Conservation (phyloP, 2,888 invertebrate genomes). For the Sphinx pinastri region DNA sequence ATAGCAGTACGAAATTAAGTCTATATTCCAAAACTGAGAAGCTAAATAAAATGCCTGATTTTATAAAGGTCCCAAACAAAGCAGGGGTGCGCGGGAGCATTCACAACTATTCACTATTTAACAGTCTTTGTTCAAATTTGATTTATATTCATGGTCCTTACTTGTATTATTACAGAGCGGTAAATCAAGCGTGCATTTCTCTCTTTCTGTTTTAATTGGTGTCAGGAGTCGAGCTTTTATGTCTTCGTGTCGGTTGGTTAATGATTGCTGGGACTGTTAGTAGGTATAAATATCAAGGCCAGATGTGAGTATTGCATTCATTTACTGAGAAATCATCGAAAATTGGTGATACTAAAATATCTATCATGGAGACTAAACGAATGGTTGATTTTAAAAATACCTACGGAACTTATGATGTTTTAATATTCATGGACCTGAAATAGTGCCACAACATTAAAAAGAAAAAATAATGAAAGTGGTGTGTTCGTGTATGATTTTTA, state of each 20-base stretch:
- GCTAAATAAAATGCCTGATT: not conserved
- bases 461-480: no score
- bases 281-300: not conserved
- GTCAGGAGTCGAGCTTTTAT: slow-evolving; percentile 31
- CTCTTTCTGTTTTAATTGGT: slow-evolving; percentile 54
- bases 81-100: slow-evolving; percentile 74
- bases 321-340: no score
- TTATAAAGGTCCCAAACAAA: slow-evolving; percentile 63
- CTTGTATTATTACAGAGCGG: slow-evolving; percentile 74
- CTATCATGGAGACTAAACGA: no score
- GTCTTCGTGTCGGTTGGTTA: slow-evolving; percentile 8
- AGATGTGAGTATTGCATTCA: not conserved
- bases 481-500: no score
- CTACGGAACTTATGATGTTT: no score
- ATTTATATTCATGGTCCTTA: slow-evolving; percentile 81
- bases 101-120: slow-evolving; percentile 83
- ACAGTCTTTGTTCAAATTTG: slow-evolving; percentile 79
- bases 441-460: no score
- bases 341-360: no score
- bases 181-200: slow-evolving; percentile 73
- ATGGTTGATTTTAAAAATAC: no score
- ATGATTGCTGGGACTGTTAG: not conserved
- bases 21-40: not conserved
- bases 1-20: not conserved
- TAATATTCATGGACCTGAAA: no score